These are phyloP conservation scores for Austrolebias charrua DNA, from an alignment of 2,797 vertebrate species.

Conservation along the genomic window DNA sequence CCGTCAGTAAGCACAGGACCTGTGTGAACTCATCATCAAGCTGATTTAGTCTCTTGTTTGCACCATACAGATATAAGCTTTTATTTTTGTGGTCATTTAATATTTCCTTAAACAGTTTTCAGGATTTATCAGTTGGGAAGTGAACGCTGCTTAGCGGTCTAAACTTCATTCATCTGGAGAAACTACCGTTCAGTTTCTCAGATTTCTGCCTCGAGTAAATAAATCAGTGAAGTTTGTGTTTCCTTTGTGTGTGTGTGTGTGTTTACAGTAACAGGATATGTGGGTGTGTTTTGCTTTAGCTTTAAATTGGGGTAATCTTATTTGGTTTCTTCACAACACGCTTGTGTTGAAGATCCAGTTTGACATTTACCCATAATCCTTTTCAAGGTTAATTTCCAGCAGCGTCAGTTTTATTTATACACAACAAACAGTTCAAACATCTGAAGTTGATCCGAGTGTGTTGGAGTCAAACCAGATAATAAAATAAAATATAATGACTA, in stretches of 20 bases:
- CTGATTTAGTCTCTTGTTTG: too few relatives aligned
- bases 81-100: neutral
- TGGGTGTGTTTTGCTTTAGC: constrained; percentile 19
- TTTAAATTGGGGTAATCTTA: neutral
- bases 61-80: neutral
- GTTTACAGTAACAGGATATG: neutral
- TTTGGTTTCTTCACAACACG: neutral
- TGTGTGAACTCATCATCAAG: too few relatives aligned
- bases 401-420: neutral
- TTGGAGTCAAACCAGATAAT: too few relatives aligned
- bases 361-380: neutral
- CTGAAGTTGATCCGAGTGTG: too few relatives aligned
- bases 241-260: neutral
- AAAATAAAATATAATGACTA: too few relatives aligned
- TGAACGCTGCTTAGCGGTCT: neutral
- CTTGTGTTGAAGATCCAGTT: constrained; percentile 3
- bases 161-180: neutral
- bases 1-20: neutral
- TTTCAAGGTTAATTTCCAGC: too few relatives aligned
- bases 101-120: neutral
- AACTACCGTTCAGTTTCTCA: neutral
- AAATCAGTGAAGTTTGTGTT: too few relatives aligned
- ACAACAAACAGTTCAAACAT: neutral
- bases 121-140: neutral
- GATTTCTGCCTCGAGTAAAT: neutral